These are phyloP conservation scores for Pachycephus smyrnensis DNA, from an alignment of 2,888 invertebrate genomes.

Conservation along the genomic window DNA sequence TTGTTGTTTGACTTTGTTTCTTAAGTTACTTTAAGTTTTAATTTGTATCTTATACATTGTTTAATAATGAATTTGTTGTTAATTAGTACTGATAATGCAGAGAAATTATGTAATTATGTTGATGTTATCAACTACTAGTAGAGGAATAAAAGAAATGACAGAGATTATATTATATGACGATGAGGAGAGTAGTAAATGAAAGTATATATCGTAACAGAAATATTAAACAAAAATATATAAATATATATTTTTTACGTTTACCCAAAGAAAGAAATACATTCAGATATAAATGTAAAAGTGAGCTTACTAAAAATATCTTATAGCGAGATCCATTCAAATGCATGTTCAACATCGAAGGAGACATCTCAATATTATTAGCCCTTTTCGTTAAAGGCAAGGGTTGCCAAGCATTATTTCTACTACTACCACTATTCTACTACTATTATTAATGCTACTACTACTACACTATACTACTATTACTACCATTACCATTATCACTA, in stretches of 20 bases:
- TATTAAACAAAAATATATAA: conserved; percentile 32
- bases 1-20: conserved; percentile 57
- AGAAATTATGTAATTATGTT: conserved; percentile 53
- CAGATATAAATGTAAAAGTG: conserved; percentile 39
- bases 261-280: conserved; percentile 57
- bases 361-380: background rate
- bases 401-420: background rate
- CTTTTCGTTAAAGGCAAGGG: conserved; percentile 4
- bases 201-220: conserved; percentile 31
- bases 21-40: conserved; percentile 18
- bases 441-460: conserved; percentile 2
- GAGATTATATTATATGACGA: conserved; percentile 51
- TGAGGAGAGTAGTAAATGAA: conserved; percentile 9
- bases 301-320: conserved; percentile 45
- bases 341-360: conserved; percentile 9
- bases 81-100: conserved; percentile 45
- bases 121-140: conserved; percentile 51
- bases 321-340: conserved; percentile 32
- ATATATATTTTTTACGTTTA: conserved; percentile 62
- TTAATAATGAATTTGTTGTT: conserved; percentile 53
- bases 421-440: background rate
- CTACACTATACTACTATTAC: conserved; percentile 20
- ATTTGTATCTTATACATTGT: conserved; percentile 47
- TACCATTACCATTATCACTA: conserved; percentile 6
- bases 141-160: conserved; percentile 45